A percentile compares a stretch with the other conserved stretches of the same genome.
phyloP scores from a whole-genome alignment of 2,113 vertebrate genomes.

The Podarcis muralis region DNA sequence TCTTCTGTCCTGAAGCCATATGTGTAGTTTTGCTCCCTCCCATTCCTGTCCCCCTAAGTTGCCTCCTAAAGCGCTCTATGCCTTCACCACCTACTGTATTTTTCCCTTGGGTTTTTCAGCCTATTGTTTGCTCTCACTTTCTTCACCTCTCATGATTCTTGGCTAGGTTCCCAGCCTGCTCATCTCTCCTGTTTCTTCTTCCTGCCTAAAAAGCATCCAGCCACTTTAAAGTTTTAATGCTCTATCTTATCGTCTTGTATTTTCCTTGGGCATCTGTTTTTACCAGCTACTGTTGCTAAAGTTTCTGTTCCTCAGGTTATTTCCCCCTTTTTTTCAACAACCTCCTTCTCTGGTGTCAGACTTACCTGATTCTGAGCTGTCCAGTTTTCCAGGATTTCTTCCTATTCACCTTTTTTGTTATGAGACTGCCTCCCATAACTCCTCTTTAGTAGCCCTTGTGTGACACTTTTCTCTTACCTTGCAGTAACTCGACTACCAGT shows the following conservation, averaged over 20 bases:
- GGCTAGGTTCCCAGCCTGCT: background rate
- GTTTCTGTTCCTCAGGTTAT: background rate
- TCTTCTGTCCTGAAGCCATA: too few species aligned
- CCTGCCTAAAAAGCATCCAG: background rate
- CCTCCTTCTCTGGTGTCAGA: background rate
- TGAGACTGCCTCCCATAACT: background rate
- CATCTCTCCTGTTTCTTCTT: background rate
- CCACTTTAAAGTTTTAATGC: background rate
- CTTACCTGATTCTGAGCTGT: too few species aligned
- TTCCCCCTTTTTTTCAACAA: background rate
- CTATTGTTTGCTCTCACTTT: too few species aligned
- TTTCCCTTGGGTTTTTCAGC: background rate
- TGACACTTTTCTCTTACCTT: background rate
- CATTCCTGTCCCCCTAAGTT: too few species aligned
- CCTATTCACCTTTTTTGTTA: background rate
- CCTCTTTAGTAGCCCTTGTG: background rate
- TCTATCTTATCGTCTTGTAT: background rate
- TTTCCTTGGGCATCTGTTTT: background rate
- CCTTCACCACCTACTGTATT: background rate
- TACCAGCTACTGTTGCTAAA: background rate
- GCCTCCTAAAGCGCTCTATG: too few species aligned
- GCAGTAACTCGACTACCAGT: background rate
- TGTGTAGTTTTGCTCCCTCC: too few species aligned
- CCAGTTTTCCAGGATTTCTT: background rate
- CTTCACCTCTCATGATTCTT: background rate